Evolutionary conservation across 2,888 invertebrate genomes (phyloP), one percentile per base, ranked within the genome.

Genomic region (Melinopterus prodromus): DNA sequence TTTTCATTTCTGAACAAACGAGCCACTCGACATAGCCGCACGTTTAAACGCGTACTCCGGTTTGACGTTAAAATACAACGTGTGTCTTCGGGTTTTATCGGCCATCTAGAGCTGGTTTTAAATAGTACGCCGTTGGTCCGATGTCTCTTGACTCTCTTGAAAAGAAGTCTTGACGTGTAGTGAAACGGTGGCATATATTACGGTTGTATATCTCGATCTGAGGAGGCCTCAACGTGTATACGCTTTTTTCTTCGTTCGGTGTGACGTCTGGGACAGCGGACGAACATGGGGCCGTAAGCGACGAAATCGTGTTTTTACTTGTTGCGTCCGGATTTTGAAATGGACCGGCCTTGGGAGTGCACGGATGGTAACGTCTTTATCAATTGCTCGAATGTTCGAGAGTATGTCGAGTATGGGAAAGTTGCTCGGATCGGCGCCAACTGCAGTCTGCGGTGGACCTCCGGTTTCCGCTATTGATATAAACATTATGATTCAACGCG

Each of bases 1-100:
- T 84, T 85, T 84, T 86, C 84, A 82, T 85, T 86, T 84, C 83
- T 83, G 74, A 81, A 79, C 79, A 83, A 82, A 81, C 84, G 84
- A 82, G 82, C 82, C 83, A 80, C 80, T 81, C 82, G 53, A 53
- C 53, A 53, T 53, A 53, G 53, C 3, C 53, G 53, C 5, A 53
- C 26, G n/a, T 38, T 38, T 38, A 38, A 53, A 53, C 53, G 53
- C 53, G 53, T 53, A 9, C 9, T 3, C 53, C 70, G 16, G 77
- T 37, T 81, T 85, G 86, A 87, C 86, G 84, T 86, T 87, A 86
- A 87, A 87, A 87, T 87, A 86, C 86, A 86, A 86, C 86, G 86
- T 87, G 87, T 85, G 86, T 86, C 86, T 81, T 79, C 81, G 69
- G 26, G 26, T 72, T 77, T 87, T 87, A 87, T 87, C 87, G 78